Conservation (phyloP, 2,113 vertebrate genomes). For the Kryptolebias marmoratus region DNA sequence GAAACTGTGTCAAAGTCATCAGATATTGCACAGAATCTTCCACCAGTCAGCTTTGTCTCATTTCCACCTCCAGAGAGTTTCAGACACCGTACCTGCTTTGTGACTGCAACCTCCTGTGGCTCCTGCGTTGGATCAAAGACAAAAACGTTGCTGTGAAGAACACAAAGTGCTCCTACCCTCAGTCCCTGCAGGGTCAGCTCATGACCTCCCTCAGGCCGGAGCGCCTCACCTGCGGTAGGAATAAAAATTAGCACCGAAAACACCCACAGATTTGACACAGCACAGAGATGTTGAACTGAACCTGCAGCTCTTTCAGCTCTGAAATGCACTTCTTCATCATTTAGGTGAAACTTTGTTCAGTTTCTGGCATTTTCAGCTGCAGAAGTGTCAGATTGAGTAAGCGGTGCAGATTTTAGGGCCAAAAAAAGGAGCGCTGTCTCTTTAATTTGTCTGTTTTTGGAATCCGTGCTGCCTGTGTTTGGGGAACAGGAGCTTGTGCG, state of each 20-base stretch:
- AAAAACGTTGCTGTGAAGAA: constrained; percentile 88
- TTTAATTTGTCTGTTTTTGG: constrained; percentile 48
- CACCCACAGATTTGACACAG: neutral
- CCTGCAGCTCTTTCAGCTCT: neutral
- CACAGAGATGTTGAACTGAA: neutral
- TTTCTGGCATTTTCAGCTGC: neutral
- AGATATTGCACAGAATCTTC: neutral
- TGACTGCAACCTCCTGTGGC: constrained; percentile 96
- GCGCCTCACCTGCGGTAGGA: constrained; percentile 91
- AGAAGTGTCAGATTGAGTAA: neutral
- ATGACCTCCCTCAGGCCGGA: constrained; percentile 86
- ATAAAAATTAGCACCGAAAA: neutral
- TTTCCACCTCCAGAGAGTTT: constrained; percentile 85
- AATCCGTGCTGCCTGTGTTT: constrained; percentile 50
- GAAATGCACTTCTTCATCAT: constrained; percentile 1
- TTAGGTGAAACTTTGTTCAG: constrained; percentile 3
- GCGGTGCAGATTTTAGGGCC: constrained; percentile 15
- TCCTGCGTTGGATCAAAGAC: constrained; percentile 91
- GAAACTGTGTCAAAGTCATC: neutral
- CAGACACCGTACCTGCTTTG: constrained; percentile 94
- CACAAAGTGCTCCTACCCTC: constrained; percentile 92
- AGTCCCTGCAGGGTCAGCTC: constrained; percentile 88
- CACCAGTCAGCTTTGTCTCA: neutral
- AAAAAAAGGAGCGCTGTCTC: constrained; percentile 29
- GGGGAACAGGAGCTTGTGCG: constrained; percentile 59